Conservation (phyloP, 1,140 invertebrate genomes). For the Bombus picipes region DNA sequence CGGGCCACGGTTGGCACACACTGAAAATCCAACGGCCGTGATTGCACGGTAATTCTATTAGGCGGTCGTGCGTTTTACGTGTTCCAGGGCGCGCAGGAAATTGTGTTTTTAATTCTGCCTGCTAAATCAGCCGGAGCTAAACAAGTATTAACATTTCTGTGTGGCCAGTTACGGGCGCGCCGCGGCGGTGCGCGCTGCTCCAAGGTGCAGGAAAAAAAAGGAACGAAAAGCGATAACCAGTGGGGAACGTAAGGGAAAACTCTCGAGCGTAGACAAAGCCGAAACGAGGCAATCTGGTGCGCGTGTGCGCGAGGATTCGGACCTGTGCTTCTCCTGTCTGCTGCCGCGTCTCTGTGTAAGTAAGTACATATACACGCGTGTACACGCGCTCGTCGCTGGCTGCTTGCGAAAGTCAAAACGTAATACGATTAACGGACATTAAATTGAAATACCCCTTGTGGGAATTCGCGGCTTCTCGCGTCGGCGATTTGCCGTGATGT, state of each 20-base stretch:
- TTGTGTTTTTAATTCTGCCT: slow-evolving; percentile 75
- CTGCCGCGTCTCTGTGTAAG: not conserved
- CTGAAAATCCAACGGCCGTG: slow-evolving; percentile 66
- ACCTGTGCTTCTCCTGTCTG: no score
- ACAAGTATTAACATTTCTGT: slow-evolving; percentile 74
- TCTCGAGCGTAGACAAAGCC: slow-evolving; percentile 13
- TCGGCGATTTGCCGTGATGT: slow-evolving; percentile 51
- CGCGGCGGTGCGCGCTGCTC: slow-evolving; percentile 13
- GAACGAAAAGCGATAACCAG: slow-evolving; percentile 39
- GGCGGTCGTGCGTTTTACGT: slow-evolving; percentile 60
- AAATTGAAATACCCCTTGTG: slow-evolving; percentile 68
- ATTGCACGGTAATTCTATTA: slow-evolving; percentile 75
- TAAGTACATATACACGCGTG: not conserved
- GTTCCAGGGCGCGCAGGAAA: slow-evolving; percentile 63
- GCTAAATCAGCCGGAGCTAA: slow-evolving; percentile 73
- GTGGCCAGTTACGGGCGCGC: slow-evolving; percentile 31
- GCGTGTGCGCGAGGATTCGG: slow-evolving; percentile 3
- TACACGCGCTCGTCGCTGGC: not conserved
- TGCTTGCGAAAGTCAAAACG: slow-evolving; percentile 59
- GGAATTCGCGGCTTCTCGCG: slow-evolving; percentile 54
- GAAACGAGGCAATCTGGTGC: slow-evolving; percentile 38
- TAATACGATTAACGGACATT: slow-evolving; percentile 72
- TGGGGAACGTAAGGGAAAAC: slow-evolving; percentile 24
- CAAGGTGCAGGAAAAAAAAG: not conserved
- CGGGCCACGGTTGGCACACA: slow-evolving; percentile 38